These are phyloP conservation scores for Muricea muricata DNA, from an alignment of 92 coral and sea anemone genomes.

Conservation along the genomic window DNA sequence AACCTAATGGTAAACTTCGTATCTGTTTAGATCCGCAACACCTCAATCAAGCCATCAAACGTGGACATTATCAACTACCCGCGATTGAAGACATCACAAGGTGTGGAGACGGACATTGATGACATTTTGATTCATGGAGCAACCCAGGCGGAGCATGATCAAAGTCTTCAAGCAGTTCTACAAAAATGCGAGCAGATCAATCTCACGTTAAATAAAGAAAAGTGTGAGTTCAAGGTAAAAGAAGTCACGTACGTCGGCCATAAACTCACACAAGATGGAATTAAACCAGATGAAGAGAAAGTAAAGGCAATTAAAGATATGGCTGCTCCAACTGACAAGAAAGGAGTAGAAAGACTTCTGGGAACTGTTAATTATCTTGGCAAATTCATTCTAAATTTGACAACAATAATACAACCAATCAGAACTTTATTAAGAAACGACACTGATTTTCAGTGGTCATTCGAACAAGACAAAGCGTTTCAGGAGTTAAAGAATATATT, in stretches of 20 bases:
- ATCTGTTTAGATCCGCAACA: slow-evolving; percentile 50
- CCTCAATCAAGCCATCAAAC: slow-evolving; percentile 50
- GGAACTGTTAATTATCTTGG: slow-evolving; percentile 37
- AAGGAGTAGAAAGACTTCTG: slow-evolving; percentile 40
- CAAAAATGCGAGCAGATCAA: slow-evolving; percentile 30
- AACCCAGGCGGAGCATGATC: slow-evolving; percentile 40
- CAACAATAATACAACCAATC: slow-evolving; percentile 35
- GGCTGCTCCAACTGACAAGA: slow-evolving; percentile 44
- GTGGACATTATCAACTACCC: not conserved
- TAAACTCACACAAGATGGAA: slow-evolving; percentile 25
- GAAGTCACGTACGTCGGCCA: slow-evolving; percentile 58
- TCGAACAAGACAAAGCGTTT: slow-evolving; percentile 35
- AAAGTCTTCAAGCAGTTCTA: slow-evolving; percentile 40
- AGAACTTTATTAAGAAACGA: slow-evolving; percentile 18
- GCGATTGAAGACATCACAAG: slow-evolving; percentile 50
- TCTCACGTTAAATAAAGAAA: slow-evolving; percentile 22
- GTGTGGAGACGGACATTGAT: slow-evolving; percentile 53
- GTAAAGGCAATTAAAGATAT: slow-evolving; percentile 35
- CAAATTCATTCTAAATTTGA: slow-evolving; percentile 29
- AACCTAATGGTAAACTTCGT: slow-evolving; percentile 45
- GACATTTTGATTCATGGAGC: slow-evolving; percentile 37
- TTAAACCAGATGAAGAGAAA: slow-evolving; percentile 20
- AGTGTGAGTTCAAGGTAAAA: slow-evolving; percentile 38
- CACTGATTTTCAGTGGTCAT: slow-evolving; percentile 18
- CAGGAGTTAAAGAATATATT: slow-evolving; percentile 16